phyloP scores from a whole-genome alignment of 2,113 vertebrate species.

The Cochlearius cochlearius region DNA sequence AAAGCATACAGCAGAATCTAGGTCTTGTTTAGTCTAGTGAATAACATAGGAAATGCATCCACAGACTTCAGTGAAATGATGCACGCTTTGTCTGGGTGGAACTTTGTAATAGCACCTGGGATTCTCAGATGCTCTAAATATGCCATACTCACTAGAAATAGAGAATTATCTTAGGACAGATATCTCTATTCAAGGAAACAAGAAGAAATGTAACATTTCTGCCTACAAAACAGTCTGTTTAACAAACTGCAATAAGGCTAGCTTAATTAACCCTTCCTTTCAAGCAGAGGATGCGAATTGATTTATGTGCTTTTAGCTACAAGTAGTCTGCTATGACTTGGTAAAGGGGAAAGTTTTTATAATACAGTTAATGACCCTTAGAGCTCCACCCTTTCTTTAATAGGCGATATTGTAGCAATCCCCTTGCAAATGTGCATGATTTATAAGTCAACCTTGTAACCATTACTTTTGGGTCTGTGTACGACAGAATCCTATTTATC shows the following conservation, averaged over 20 bases:
- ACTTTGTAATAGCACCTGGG: not conserved
- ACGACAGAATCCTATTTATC: not conserved
- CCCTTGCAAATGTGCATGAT: not conserved
- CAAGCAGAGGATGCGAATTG: not conserved
- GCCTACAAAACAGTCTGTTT: not conserved
- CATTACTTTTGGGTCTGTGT: not conserved
- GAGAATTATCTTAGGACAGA: not conserved
- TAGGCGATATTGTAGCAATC: not conserved
- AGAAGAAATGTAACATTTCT: not conserved
- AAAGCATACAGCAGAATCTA: not conserved
- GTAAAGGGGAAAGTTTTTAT: not conserved
- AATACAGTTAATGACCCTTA: not conserved
- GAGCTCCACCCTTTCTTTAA: not conserved
- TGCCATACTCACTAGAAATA: not conserved
- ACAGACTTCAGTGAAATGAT: not conserved
- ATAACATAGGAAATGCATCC: not conserved
- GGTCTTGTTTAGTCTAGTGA: not conserved
- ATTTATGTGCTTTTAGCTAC: not conserved
- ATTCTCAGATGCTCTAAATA: not conserved
- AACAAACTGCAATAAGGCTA: not conserved
- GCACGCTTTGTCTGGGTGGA: not conserved
- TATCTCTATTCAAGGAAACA: not conserved
- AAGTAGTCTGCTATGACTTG: not conserved
- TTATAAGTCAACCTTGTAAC: not conserved
- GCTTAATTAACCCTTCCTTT: slow-evolving; percentile 9